These are phyloP conservation scores for Muscicapa adusta DNA, from an alignment of 2,113 vertebrate species.

Conservation along the genomic window DNA sequence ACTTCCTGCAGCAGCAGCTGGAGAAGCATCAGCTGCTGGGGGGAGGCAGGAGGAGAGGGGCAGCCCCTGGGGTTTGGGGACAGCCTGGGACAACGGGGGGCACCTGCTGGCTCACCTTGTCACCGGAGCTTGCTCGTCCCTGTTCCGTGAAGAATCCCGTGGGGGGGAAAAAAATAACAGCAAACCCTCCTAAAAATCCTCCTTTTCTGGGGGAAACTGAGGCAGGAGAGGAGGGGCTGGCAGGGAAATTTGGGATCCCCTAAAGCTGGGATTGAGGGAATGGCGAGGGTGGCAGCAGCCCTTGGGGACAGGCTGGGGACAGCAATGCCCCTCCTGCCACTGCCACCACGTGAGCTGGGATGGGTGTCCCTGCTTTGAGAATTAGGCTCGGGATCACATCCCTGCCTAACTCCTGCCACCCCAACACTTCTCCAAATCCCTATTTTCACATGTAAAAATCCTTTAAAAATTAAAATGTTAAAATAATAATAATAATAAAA, in stretches of 20 bases:
- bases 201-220: not conserved
- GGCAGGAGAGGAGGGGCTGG: not conserved
- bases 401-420: fast-evolving
- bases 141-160: fast-evolving
- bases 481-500: too few species aligned
- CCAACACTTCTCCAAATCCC: not conserved
- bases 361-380: not conserved
- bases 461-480: too few species aligned
- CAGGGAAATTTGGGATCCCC: fast-evolving
- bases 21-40: not conserved
- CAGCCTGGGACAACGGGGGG: not conserved
- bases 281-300: not conserved
- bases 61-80: not conserved
- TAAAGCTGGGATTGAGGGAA: not conserved
- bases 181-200: not conserved
- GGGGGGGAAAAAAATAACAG: not conserved
- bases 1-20: constrained; percentile 34
- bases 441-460: fast-evolving
- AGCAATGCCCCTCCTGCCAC: not conserved
- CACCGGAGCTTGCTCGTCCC: not conserved
- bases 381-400: not conserved
- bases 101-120: not conserved
- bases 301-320: not conserved
- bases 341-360: not conserved
- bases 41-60: not conserved